Percentiles rank a stretch among this genome's conserved stretches.
Evolutionary conservation across 2,113 vertebrate species (phyloP).

Genomic region (Perognathus longimembris): DNA sequence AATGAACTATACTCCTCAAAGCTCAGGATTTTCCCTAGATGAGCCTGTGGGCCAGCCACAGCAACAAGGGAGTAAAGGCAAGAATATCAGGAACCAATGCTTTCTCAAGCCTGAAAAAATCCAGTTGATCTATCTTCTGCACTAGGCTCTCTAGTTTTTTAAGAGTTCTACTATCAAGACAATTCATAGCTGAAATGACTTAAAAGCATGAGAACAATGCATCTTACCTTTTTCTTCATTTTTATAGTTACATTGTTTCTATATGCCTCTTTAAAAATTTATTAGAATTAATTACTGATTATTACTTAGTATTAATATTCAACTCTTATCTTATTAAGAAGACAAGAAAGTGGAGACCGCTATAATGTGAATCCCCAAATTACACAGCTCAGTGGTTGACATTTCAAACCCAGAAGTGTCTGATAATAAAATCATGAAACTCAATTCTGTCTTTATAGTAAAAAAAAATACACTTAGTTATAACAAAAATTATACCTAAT

Average conservation of each 20-base stretch:
- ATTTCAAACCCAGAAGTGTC: background rate
- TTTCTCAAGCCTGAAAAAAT: background rate
- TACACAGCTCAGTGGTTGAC: background rate
- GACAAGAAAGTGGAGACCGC: background rate
- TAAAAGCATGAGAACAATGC: background rate
- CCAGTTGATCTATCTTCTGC: background rate
- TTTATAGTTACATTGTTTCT: background rate
- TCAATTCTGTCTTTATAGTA: background rate
- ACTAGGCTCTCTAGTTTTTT: background rate
- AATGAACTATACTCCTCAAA: background rate
- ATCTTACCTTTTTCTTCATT: background rate
- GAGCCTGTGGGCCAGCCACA: background rate
- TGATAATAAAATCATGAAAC: background rate
- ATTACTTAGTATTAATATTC: background rate
- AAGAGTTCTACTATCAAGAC: constrained; percentile 4
- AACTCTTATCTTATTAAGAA: background rate
- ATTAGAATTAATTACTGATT: background rate
- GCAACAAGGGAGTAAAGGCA: background rate
- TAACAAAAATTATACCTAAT: background rate
- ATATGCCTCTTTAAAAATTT: background rate
- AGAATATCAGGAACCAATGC: background rate
- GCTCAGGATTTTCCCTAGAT: background rate
- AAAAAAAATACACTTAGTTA: constrained; percentile 42
- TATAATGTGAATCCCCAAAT: background rate
- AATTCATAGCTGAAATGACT: background rate